phyloP scores from a whole-genome alignment of 92 coral and sea anemone species.

The Porites evermanni region DNA sequence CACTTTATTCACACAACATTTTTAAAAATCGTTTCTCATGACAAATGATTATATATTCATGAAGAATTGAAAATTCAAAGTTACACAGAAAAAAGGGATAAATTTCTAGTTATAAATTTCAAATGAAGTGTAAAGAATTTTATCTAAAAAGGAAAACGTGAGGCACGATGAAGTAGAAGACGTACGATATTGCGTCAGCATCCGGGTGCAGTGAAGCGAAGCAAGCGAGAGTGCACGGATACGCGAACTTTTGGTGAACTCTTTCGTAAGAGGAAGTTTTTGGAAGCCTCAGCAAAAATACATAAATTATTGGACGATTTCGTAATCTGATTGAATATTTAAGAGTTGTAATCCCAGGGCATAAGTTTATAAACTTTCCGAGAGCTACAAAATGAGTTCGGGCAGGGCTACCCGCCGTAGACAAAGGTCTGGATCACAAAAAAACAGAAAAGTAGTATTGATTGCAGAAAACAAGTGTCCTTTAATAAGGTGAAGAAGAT shows the following conservation, averaged over 20 bases:
- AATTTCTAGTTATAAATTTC: not conserved
- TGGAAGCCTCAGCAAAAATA: not conserved
- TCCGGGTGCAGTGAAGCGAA: not conserved
- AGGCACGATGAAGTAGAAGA: not conserved
- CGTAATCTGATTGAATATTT: not conserved
- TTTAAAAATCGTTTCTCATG: not conserved
- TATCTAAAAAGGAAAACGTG: not conserved
- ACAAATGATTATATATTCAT: not conserved
- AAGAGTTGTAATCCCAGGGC: no score
- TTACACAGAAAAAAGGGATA: not conserved
- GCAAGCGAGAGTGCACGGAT: conserved; percentile 31
- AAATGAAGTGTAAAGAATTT: not conserved
- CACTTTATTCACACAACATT: not conserved
- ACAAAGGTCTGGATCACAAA: no score
- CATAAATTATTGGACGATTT: not conserved
- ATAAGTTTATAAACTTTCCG: no score
- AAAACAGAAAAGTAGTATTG: no score
- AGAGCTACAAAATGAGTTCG: no score
- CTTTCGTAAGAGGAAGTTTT: not conserved
- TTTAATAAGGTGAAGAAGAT: no score
- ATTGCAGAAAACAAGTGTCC: no score
- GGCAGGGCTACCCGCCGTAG: no score
- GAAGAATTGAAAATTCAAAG: not conserved
- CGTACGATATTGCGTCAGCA: conserved; percentile 12
- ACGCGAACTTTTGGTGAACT: not conserved